Evolutionary conservation across 2,113 vertebrate genomes (phyloP).

Genomic region (Leptobrachium ailaonicum): DNA sequence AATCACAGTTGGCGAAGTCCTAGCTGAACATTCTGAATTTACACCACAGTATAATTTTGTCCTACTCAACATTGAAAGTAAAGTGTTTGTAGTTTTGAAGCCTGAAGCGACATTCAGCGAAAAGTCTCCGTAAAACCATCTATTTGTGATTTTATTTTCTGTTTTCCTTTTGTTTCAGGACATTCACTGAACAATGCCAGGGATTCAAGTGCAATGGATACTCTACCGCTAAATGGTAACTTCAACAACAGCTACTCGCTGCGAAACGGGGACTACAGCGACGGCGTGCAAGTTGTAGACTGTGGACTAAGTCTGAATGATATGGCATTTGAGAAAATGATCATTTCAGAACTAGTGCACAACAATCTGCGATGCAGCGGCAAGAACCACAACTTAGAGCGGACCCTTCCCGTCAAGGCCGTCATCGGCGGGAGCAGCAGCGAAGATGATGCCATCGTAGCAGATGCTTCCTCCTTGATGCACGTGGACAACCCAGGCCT

Average conservation of each 20-base stretch:
- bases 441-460: slow-evolving; percentile 87
- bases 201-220: slow-evolving; percentile 99
- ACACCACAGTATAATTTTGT: slow-evolving; percentile 70
- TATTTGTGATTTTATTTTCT: neutral
- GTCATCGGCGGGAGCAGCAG: slow-evolving; percentile 83
- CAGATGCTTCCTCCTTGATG: slow-evolving; percentile 90
- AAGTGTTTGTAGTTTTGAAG: slow-evolving; percentile 54
- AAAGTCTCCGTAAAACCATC: neutral
- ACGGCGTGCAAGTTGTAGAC: slow-evolving; percentile 92
- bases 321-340: slow-evolving; percentile 98
- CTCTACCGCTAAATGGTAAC: slow-evolving; percentile 99
- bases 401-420: slow-evolving; percentile 79
- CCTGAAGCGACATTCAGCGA: neutral
- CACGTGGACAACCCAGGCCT: slow-evolving; percentile 81
- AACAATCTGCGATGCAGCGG: slow-evolving; percentile 93
- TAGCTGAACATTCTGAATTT: slow-evolving; percentile 38
- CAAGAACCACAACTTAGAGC: slow-evolving; percentile 90
- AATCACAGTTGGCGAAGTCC: neutral
- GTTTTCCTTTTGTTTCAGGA: slow-evolving; percentile 75
- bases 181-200: slow-evolving; percentile 98
- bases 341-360: slow-evolving; percentile 98
- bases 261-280: slow-evolving; percentile 90
- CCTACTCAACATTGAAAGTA: slow-evolving; percentile 95
- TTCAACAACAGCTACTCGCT: slow-evolving; percentile 99
- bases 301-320: slow-evolving; percentile 98